Evolutionary conservation across 2,113 vertebrate species (phyloP), one percentile per base, ranked within the genome.

Genomic region (Xenotilapia leptura): DNA sequence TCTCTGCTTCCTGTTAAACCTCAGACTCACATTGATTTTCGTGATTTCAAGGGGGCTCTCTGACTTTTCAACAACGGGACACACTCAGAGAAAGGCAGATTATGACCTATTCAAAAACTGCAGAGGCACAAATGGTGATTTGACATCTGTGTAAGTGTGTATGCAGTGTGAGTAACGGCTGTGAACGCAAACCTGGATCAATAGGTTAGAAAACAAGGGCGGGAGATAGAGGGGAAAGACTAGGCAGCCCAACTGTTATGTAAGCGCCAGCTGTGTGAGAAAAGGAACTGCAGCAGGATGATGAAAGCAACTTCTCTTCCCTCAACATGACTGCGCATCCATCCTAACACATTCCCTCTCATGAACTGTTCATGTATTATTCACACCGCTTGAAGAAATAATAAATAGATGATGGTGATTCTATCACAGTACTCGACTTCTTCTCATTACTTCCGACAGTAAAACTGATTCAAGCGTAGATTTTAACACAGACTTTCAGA

Each of bases 241-340:
- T 45, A 84, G 33, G 83, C 86, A 75, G 89, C 11, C 82, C 7
- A 17, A 51, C 68, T 53, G 84, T 95, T 94, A 94, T 88, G 90
- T 92, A 93, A 95, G 89, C 4, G 9, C 51, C 92, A 95, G 92
- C 89, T 94, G 92, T 90, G 83, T 56, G 88, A 75, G 85, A 86
- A 51, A 83, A 87, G 45, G 12, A 62, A 53, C 65, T 86, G 82
- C 89, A 85, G 88, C 60, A 70, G 84, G 87, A 85, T 84, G 91
- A 92, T 94, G 93, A 90, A 91, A 88, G 90, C 58, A 58, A 75
- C 86, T 13, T 58, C 12, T 21, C 80, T 31, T 79, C 65, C 79
- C 84, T 84, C 65, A 56, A n/a, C 84, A 79, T 84, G 51, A 65
- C 70, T 12, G 58, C 89, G 65, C 85, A 84, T 85, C 86, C 77